Base-by-base conservation (phyloP, 2,797 vertebrate species). In the Melanotaenia pygmaea region DNA sequence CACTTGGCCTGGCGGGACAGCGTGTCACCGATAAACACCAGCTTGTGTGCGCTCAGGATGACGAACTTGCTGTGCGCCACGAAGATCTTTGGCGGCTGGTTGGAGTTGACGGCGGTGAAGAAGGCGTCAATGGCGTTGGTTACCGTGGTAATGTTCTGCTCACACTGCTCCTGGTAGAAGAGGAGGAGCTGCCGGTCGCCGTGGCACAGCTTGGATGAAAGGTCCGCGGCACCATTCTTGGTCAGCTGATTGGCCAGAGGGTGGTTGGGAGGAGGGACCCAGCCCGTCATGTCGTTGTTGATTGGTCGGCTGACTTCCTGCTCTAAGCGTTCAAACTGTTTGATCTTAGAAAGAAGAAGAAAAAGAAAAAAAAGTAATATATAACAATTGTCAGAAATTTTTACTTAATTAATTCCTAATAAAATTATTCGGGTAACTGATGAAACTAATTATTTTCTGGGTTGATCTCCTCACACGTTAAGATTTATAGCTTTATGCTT, bases 61-160 rank as follows among this genome's bases (percentile, higher is more conserved):
- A 99, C 96, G 0, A 99, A 98, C 84, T 99, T 99, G 96, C 97
- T 97, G 93, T 99, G 97, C 0, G 98, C 97, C 82, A 99, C 97
- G 0, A 98, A 98, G 86, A 99, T 98, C 91, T 97, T 98, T 64
- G 98, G 97, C 0, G 97, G 97, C 85, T 98, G 97, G 92, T 98
- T 98, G 90, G 94, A 95, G 91, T 93, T 95, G 86, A 99, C 94
- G 0, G 97, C 95, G 0, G 95, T 95, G 90, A 96, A 97, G 92
- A 99, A 99, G 88, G 98, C 97, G 1, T 99, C 98, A 0, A 98
- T 95, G 0, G 98, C 98, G 0, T 98, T 97, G 87, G 96, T 97
- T 66, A 99, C 94, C 0, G 97, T 96, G 78, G 96, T 97, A 82
- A 98, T 93, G 85, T 98, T 98, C 81, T 96, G 93, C 91, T 99